phyloP scores from a whole-genome alignment of 2,113 vertebrate genomes.

The Cichladusa arquata region DNA sequence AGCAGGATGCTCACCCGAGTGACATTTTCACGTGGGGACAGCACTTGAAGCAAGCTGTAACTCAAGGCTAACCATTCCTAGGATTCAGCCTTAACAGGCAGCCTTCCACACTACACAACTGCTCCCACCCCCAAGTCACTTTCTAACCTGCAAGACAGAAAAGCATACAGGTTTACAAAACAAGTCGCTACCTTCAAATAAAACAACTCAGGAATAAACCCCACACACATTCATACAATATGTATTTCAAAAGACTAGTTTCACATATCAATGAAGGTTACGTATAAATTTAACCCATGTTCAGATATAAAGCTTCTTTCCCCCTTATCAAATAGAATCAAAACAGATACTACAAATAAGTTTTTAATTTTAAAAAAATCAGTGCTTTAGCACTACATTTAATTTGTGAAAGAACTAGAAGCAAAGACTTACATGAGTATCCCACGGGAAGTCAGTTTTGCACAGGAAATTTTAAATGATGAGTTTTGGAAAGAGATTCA shows the following conservation, averaged over 20 bases:
- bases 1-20: not conserved
- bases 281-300: not conserved
- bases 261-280: accelerated
- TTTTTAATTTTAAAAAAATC: not conserved
- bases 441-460: not conserved
- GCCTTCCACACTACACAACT: not conserved
- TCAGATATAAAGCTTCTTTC: not conserved
- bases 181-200: not conserved
- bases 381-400: not conserved
- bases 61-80: not conserved
- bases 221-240: accelerated
- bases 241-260: not conserved
- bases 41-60: not conserved
- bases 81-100: not conserved
- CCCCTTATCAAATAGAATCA: not conserved
- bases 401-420: not conserved
- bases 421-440: not conserved
- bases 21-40: not conserved
- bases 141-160: not conserved
- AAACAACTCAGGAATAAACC: not conserved
- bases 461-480: not conserved
- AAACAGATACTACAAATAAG: not conserved
- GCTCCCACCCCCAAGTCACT: accelerated
- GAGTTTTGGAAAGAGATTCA: not conserved
- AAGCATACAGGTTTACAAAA: not conserved